Evolutionary conservation across 2,113 vertebrate genomes (phyloP).

Genomic region (Sylvia atricapilla): DNA sequence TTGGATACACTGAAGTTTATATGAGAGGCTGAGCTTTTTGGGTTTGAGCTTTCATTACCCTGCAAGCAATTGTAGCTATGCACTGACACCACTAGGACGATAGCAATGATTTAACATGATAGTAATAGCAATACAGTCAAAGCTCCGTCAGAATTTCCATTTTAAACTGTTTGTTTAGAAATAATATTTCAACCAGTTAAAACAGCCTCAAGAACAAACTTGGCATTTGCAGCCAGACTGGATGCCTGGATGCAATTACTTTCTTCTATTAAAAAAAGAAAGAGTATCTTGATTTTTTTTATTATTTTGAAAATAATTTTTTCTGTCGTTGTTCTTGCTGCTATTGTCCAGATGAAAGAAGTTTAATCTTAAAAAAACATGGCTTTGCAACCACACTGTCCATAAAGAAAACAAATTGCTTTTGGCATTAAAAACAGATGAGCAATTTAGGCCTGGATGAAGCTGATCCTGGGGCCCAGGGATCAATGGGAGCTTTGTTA

Average conservation of each 20-base stretch:
- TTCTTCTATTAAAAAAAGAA: background rate
- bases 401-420: conserved; percentile 45
- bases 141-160: conserved; percentile 49
- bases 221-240: conserved; percentile 27
- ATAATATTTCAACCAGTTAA: conserved; percentile 55
- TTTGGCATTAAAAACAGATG: conserved; percentile 46
- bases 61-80: background rate
- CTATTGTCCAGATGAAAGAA: conserved; percentile 52
- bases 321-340: background rate
- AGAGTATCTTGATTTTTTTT: background rate
- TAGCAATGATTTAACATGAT: conserved; percentile 27
- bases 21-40: background rate
- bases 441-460: background rate
- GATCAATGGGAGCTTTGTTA: conserved; percentile 35
- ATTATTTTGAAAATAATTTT: conserved; percentile 44
- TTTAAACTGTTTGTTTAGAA: conserved; percentile 65
- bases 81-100: conserved; percentile 21
- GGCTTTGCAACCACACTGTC: conserved; percentile 10
- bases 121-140: conserved; percentile 18
- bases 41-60: background rate
- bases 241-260: conserved; percentile 55
- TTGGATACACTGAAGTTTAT: background rate
- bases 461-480: background rate
- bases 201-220: conserved; percentile 42
- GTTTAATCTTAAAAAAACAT: conserved; percentile 30